Percentiles rank a stretch among this genome's conserved stretches.
phyloP scores from a whole-genome alignment of 2,113 vertebrate species.

The Oncorhynchus gorbuscha region DNA sequence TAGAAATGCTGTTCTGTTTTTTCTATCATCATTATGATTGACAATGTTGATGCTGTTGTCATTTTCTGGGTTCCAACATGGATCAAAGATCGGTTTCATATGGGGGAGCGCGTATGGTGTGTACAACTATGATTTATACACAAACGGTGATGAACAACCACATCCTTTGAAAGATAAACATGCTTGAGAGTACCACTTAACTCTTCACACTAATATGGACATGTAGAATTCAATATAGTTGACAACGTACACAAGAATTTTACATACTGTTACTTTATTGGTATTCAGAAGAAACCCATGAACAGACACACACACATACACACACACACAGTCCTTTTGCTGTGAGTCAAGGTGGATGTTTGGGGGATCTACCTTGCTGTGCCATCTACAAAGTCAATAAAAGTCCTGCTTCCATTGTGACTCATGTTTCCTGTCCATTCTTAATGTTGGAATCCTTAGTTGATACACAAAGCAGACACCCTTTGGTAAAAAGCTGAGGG shows the following conservation, averaged over 20 bases:
- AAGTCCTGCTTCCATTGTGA: conserved; percentile 53
- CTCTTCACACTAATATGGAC: conserved; percentile 30
- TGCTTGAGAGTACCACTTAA: conserved; percentile 20
- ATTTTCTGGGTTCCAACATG: conserved; percentile 30
- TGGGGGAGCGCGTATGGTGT: neutral
- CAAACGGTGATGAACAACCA: conserved; percentile 4
- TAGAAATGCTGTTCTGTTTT: conserved; percentile 35
- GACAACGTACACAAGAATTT: conserved; percentile 26
- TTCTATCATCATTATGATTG: conserved; percentile 37
- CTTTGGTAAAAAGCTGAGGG: no score
- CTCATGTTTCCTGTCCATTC: neutral
- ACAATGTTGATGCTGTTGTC: conserved; percentile 29
- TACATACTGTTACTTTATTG: conserved; percentile 18
- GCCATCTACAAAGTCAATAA: conserved; percentile 58
- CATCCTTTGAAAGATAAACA: conserved; percentile 35
- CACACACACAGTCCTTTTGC: conserved; percentile 35
- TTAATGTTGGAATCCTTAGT: neutral
- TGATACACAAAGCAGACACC: no score
- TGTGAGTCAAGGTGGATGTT: conserved; percentile 42
- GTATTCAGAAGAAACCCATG: neutral
- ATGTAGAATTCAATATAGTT: conserved; percentile 6
- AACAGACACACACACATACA: neutral
- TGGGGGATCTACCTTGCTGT: conserved; percentile 50
- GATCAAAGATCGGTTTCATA: conserved; percentile 22
- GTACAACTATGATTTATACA: conserved; percentile 27